These are phyloP conservation scores for Todiramphus saurophagus DNA, from an alignment of 2,113 vertebrate genomes.

Conservation along the genomic window DNA sequence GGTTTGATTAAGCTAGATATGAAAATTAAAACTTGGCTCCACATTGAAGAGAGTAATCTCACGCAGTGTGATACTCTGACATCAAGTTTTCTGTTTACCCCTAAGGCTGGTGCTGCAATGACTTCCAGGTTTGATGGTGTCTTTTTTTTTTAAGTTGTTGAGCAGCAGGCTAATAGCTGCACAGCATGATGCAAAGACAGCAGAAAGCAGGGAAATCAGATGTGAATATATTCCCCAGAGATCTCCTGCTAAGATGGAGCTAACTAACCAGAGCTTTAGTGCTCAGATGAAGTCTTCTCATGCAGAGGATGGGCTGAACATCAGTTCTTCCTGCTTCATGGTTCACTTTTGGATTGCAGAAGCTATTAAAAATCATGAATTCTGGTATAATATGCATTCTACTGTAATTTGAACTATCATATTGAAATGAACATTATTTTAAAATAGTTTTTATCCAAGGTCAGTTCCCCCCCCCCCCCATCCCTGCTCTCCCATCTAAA, in stretches of 20 bases:
- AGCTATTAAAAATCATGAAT: slow-evolving; percentile 65
- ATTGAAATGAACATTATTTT: neutral
- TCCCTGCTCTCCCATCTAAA: neutral
- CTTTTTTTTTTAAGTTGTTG: slow-evolving; percentile 68
- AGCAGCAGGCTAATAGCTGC: slow-evolving; percentile 81
- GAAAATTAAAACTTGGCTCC: slow-evolving; percentile 66
- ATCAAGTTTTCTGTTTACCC: slow-evolving; percentile 80
- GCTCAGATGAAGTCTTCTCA: slow-evolving; percentile 40
- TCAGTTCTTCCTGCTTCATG: slow-evolving; percentile 54
- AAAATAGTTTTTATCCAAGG: neutral
- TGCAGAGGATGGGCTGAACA: slow-evolving; percentile 60
- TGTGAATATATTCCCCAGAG: slow-evolving; percentile 75
- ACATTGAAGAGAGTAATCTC: slow-evolving; percentile 50
- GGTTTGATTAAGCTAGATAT: slow-evolving; percentile 63
- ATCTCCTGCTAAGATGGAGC: slow-evolving; percentile 73
- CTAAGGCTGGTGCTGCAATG: slow-evolving; percentile 77
- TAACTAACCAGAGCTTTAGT: slow-evolving; percentile 69
- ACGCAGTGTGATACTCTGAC: slow-evolving; percentile 60
- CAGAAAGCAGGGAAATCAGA: slow-evolving; percentile 70
- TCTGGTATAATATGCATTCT: slow-evolving; percentile 8
- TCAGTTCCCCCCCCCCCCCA: neutral
- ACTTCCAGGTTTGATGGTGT: slow-evolving; percentile 76
- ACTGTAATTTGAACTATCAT: neutral
- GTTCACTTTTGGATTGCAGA: slow-evolving; percentile 65
- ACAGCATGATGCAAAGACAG: slow-evolving; percentile 74